phyloP scores from a whole-genome alignment of 1,140 invertebrate genomes.

The Latrodectus geometricus region DNA sequence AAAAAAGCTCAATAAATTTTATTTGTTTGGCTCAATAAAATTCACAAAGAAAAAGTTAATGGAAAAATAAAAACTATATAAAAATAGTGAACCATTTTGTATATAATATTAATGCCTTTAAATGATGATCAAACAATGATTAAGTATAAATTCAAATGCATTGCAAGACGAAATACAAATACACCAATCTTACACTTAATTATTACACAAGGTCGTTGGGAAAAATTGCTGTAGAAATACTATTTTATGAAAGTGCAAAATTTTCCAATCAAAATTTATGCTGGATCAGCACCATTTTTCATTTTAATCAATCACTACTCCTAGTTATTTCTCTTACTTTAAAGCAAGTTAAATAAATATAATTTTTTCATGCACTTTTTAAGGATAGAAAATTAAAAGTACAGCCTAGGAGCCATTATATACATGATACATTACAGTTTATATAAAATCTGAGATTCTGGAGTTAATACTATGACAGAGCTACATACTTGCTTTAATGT shows the following conservation, averaged over 20 bases:
- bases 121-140: slow-evolving; percentile 22
- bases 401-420: slow-evolving; percentile 13
- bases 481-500: slow-evolving; percentile 22
- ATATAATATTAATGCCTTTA: slow-evolving; percentile 22
- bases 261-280: slow-evolving; percentile 27
- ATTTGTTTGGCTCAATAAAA: slow-evolving; percentile 55
- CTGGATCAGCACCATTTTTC: slow-evolving; percentile 28
- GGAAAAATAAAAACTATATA: slow-evolving; percentile 25
- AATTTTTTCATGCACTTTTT: slow-evolving; percentile 34
- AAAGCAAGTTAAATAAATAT: too few relatives aligned
- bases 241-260: slow-evolving; percentile 33
- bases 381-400: slow-evolving; percentile 11
- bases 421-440: slow-evolving; percentile 40
- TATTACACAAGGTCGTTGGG: slow-evolving; percentile 5
- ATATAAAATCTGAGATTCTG: slow-evolving; percentile 56
- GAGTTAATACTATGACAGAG: slow-evolving; percentile 30
- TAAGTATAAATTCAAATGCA: slow-evolving; percentile 43
- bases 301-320: too few relatives aligned
- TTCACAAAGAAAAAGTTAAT: slow-evolving; percentile 10
- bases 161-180: neutral
- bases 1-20: slow-evolving; percentile 54
- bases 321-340: too few relatives aligned
- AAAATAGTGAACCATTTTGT: slow-evolving; percentile 32
- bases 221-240: neutral
- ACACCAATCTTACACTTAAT: slow-evolving; percentile 14